Evolutionary conservation across 1,140 invertebrate genomes (phyloP).

Genomic region (Lasioglossum albipes): DNA sequence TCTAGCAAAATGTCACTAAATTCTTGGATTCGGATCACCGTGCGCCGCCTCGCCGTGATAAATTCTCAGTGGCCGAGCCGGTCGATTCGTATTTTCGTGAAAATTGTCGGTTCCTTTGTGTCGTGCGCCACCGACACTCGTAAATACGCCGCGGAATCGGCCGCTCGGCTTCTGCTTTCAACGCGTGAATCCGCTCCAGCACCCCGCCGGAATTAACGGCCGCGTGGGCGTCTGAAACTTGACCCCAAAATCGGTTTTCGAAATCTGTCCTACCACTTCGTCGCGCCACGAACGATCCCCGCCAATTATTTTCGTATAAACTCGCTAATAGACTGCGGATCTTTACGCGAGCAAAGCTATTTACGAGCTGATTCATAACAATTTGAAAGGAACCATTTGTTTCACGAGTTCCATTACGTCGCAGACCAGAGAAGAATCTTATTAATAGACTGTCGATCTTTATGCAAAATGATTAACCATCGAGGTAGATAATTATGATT

Average conservation of each 20-base stretch:
- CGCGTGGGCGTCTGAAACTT: conserved; percentile 3
- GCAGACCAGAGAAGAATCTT: too few relatives aligned
- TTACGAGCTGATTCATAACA: too few relatives aligned
- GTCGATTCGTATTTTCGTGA: conserved; percentile 22
- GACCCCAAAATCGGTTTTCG: conserved; percentile 3
- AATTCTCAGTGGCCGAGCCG: not conserved
- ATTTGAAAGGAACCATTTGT: too few relatives aligned
- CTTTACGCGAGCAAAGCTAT: too few relatives aligned
- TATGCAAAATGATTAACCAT: too few relatives aligned
- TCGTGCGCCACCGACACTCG: not conserved
- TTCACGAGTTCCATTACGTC: too few relatives aligned
- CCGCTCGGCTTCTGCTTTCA: not conserved
- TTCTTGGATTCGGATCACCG: not conserved
- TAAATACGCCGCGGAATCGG: not conserved
- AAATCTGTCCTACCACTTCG: not conserved
- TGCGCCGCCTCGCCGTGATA: conserved; percentile 7
- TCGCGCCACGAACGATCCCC: not conserved
- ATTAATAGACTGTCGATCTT: too few relatives aligned
- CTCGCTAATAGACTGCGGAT: too few relatives aligned
- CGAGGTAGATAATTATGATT: too few relatives aligned
- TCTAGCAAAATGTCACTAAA: too few relatives aligned
- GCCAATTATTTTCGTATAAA: too few relatives aligned
- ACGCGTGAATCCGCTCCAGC: not conserved
- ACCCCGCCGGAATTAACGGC: not conserved
- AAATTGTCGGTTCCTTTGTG: not conserved